Evolutionary conservation across 2,113 vertebrate species (phyloP), one percentile per base, ranked within the genome.

Genomic region (Urocynchramus pylzowi): DNA sequence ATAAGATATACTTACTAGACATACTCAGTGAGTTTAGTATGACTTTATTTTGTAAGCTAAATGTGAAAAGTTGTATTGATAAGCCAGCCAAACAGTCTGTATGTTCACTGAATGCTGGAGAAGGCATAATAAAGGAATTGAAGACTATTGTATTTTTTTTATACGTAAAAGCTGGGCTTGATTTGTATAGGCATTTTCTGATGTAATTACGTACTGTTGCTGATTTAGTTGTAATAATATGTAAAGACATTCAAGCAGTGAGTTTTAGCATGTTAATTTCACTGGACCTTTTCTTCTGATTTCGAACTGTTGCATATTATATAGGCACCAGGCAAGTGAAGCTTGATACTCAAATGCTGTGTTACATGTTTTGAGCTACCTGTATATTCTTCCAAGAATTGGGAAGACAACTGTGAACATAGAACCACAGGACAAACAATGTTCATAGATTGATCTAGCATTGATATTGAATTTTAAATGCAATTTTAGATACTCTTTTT

Each of bases 271-370:
- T 68, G 23, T 42, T 74, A 23, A 10, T 78, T 60, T 89, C 16
- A n/a, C 19, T 30, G 4, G 8, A 30, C 28, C 1, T 19, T 69
- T 83, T 53, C 20, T 64, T 73, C 8, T 13, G 18, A 33, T 71
- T 61, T 77, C 2, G 5, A 10, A 3, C 37, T 16, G 4, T 45
- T 0, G 0, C 1, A 0, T 64, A 4, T 57, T 68, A 47, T 6
- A 11, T 11, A 79, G 23, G 28, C 9, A 68, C 28, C 7, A 53
- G 44, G 7, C n/a, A 44, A 49, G 9, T 49, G 63, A 71, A 56
- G 20, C 45, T 61, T 67, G 26, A 31, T 61, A 30, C 33, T 71
- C 11, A 65, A 41, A 31, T 76, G 19, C 21, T 56, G 9, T 70
- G 17, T 56, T 84, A 6, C 5, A 3, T 56, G 9, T 61, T 81